Evolutionary conservation across 2,797 vertebrate genomes (phyloP), one percentile per base, ranked within the genome.

Genomic region (Falco berigora): DNA sequence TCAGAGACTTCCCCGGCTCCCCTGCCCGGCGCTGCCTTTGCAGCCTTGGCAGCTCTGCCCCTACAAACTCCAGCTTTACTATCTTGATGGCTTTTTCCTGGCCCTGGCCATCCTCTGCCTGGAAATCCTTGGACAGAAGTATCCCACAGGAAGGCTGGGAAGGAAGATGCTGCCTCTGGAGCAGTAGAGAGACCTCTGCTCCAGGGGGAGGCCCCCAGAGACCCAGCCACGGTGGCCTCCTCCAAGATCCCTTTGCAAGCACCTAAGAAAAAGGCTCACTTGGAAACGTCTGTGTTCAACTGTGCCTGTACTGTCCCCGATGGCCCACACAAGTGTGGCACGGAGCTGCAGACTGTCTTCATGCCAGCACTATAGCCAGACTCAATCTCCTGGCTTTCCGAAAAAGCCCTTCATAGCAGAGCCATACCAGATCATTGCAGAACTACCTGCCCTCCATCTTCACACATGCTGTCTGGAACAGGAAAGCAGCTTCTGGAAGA

Each of bases 61-160:
- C 50, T 12, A 2, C 21, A 68, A 23, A 42, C 8, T 83, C 58
- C 27, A 50, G 9, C 20, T 79, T 90, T n/a, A 20, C 40, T 52
- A 20, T 84, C 21, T 71, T 64, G 40, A 79, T 69, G 16, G 18
- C 32, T 56, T 94, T 80, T 95, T 96, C 86, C 91, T 93, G 94
- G 42, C 76, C 9, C 6, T 44, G 14, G 27, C 88, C 30, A 44
- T 19, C 49, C 55, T 76, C 71, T 97, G 93, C 73, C 80, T 87
- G 88, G 94, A 96, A 96, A 79, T 90, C 12, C 14, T 81, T 55
- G 50, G 22, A 34, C 18, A 36, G 56, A 75, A 32, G 21, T 23
- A 84, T 79, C 40, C 52, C 44, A 56, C 71, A 78, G 85, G 66
- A 94, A 92, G 71, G 24, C 5, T 49, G 13, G 47, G 67, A 90